Evolutionary conservation across 2,797 vertebrate species (phyloP).

Genomic region (Fistularia commersonii): DNA sequence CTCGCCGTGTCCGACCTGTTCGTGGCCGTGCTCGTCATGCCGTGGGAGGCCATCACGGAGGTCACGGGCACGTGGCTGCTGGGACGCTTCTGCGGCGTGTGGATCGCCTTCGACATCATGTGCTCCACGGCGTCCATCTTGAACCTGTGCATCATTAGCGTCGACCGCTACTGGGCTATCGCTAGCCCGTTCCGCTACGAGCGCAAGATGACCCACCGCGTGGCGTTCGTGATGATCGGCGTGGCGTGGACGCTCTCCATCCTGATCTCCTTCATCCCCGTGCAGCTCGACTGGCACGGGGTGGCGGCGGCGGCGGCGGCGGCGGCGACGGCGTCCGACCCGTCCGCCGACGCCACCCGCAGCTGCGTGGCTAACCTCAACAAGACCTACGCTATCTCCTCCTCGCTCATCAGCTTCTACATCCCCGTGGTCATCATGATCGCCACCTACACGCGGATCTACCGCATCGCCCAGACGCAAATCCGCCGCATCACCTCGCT

Average conservation of each 20-base stretch:
- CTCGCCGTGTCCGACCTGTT: constrained; percentile 80
- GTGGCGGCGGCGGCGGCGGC: constrained; percentile 27
- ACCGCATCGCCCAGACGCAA: constrained; percentile 75
- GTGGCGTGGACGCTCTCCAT: constrained; percentile 79
- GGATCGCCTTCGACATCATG: constrained; percentile 84
- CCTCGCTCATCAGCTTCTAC: constrained; percentile 82
- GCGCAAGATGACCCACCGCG: constrained; percentile 73
- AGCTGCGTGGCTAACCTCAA: constrained; percentile 75
- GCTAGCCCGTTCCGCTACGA: constrained; percentile 74
- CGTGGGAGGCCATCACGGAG: constrained; percentile 75
- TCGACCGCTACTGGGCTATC: constrained; percentile 83
- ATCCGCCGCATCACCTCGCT: constrained; percentile 76
- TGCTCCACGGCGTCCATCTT: constrained; percentile 83
- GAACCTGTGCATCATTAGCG: constrained; percentile 82
- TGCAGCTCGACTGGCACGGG: constrained; percentile 80
- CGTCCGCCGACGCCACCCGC: constrained; percentile 28
- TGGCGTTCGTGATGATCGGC: constrained; percentile 73
- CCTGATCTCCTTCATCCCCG: constrained; percentile 80
- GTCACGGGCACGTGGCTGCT: constrained; percentile 78
- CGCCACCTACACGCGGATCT: constrained; percentile 78
- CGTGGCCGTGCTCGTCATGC: constrained; percentile 82
- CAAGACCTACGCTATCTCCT: constrained; percentile 76
- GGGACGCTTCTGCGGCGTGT: constrained; percentile 79
- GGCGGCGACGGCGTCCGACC: constrained; percentile 4
- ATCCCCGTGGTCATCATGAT: constrained; percentile 81